Evolutionary conservation across 2,797 vertebrate species (phyloP), one percentile per base, ranked within the genome.

Genomic region (Amphiprion clarkii): DNA sequence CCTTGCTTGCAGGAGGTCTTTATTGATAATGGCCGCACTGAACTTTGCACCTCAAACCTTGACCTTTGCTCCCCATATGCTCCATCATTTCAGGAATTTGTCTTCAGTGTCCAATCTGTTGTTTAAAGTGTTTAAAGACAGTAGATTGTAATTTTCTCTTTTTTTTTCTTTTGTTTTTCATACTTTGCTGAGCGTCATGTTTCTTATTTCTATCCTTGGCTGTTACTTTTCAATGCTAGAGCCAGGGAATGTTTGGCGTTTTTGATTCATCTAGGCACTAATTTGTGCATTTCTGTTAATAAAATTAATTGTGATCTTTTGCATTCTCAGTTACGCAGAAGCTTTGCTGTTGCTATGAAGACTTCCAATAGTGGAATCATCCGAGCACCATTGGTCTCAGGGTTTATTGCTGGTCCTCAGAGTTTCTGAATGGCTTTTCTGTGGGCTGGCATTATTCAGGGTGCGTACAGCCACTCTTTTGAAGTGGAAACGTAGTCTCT

Each of bases 21-120:
- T 90, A 93, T 93, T 89, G 91, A 92, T 90, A 89, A 87, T 19
- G 75, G 74, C 83, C 46, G 6, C 55, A 5, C 42, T 92, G 91
- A 91, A 92, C 94, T 94, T 53, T 92, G 91, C 72, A 74, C 92
- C 80, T 69, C 83, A 85, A 48, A 90, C 88, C 89, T 93, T 92
- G 90, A 94, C 91, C 93, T 91, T 76, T 90, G 88, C 78, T 75
- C 91, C 72, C 66, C 48, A 21, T 71, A 48, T 46, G 85, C 85
- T 92, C 69, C 62, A 86, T 93, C 91, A 89, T 87, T 74, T 82
- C 70, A 83, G 84, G 86, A 91, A 92, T 94, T 91, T 67, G 79
- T 90, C 87, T 82, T 66, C 65, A 84, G 82, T 80, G 31, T 90
- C 78, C 65, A 61, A 21, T 78, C 49, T 71, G 57, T 75, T 40